These are phyloP conservation scores for Alectura lathami DNA, from an alignment of 2,113 vertebrate species.

Conservation along the genomic window DNA sequence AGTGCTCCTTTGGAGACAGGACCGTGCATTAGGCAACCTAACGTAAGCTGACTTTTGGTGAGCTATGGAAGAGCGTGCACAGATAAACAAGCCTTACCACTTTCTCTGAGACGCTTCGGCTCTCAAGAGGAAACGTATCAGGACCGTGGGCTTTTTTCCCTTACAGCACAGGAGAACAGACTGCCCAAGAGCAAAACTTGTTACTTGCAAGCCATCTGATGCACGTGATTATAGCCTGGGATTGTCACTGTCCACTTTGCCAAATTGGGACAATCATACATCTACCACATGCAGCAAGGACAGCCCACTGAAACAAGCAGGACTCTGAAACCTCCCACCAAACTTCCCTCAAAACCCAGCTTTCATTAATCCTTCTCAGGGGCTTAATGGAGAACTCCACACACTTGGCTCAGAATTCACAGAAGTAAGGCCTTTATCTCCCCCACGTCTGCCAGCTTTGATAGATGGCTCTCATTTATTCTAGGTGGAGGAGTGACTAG, in stretches of 20 bases:
- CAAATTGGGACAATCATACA: fast-evolving
- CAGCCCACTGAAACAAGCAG: neutral
- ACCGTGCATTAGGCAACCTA: fast-evolving
- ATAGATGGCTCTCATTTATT: neutral
- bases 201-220: neutral
- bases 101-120: neutral
- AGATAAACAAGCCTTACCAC: neutral
- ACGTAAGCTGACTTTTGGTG: neutral
- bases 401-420: neutral
- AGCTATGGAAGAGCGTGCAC: neutral
- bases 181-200: neutral
- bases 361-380: neutral
- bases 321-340: neutral
- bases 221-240: fast-evolving
- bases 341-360: neutral
- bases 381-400: neutral
- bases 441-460: neutral
- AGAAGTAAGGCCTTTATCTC: neutral
- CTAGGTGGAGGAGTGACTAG: neutral
- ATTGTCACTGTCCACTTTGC: neutral
- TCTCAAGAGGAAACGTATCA: neutral
- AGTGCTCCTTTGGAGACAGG: neutral
- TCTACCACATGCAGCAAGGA: neutral
- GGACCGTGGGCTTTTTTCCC: neutral
- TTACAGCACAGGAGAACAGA: neutral